Base-by-base conservation (phyloP, 2,113 vertebrate species). In the Vanacampus margaritifer region DNA sequence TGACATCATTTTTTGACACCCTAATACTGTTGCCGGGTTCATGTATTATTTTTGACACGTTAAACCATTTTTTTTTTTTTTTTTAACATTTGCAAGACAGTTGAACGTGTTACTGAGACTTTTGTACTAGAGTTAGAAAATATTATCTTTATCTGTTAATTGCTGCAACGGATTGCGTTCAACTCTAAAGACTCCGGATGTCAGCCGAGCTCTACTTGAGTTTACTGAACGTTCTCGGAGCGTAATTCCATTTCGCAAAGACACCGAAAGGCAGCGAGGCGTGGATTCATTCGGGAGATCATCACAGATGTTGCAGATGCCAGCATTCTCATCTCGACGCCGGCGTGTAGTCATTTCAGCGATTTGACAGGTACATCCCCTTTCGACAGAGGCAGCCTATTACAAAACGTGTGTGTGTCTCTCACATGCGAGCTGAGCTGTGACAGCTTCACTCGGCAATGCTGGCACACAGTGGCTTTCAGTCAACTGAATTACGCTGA, bases 321-420 rank as follows among this genome's bases (percentile, higher is more conserved):
- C n/a, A 24, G 37, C 59, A 23, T 41, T 43, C 23, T 62, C 60
- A 16, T 10, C 36, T 61, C 21, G 36, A 41, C 59, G 19, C 4
- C 39, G 6, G 21, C 12, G 26, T 62, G 60, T 62, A 62, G 60
- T 62, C 37, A 62, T 62, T 43, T 62, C n/a, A 16, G n/a, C 39
- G 3, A 62, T 43, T 45, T 62, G 60, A 62, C 60, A 62, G 60
- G 37, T 62, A 62, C 60, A 62, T 43, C 23, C n/a, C 24, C 36
- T 62, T 36, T 60, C 58, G 10, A 21, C 57, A 36, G 32, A 37
- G 57, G 32, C 37, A 6, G 59, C 36, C 59, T 23, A 41, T 61
- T 39, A 43, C 60, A 62, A 24, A 43, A 23, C 39, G 36, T 13
- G 32, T 36, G 57, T n/a, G 19, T 21, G 32, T 35, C 5, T 57